Base-by-base conservation (phyloP, 2,113 vertebrate genomes). In the Scopus umbretta region DNA sequence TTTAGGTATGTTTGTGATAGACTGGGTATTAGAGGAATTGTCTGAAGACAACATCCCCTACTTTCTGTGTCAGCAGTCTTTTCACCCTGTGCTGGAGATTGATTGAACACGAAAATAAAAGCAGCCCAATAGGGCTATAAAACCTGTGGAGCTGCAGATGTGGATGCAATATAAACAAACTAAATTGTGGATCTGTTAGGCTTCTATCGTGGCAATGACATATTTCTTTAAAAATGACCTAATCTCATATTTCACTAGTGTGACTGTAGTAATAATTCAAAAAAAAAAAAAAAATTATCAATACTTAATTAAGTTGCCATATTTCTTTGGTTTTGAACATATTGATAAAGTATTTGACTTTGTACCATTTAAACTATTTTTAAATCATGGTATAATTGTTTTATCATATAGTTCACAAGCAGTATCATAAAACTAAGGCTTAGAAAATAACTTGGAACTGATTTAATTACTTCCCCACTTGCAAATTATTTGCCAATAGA, bases 81-180 rank as follows among this genome's bases (percentile, higher is more conserved):
- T 96, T 95, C 94, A 93, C 66, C 20, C 47, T 93, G 75, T 94
- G 80, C 85, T 96, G 55, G 90, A 79, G 91, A 49, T 23, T 96
- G 74, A 97, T 89, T 94, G 94, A 97, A 95, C 71, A 93, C 95
- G 78, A 95, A 96, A 84, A 82, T 73, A 72, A 93, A 96, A 94
- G 52, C 55, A 89, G 17, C 42, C 55, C 47, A 55, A 72, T 56
- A 92, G 92, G 42, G 49, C 23, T 70, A 78, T 79, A 95, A 96
- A 96, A 87, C 82, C 87, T 75, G 34, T 82, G 70, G 65, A 75
- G 30, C 62, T 91, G 56, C 66, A 86, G 68, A 84, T 96, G 86
- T 58, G 71, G 59, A 52, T 84, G 75, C 49, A 93, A 94, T 72
- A 72, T 38, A 75, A 95, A 95, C 12, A 30, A 75, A 27, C 13